Base-by-base conservation (phyloP, 2,888 invertebrate species). In the Ennomos quercinarius region DNA sequence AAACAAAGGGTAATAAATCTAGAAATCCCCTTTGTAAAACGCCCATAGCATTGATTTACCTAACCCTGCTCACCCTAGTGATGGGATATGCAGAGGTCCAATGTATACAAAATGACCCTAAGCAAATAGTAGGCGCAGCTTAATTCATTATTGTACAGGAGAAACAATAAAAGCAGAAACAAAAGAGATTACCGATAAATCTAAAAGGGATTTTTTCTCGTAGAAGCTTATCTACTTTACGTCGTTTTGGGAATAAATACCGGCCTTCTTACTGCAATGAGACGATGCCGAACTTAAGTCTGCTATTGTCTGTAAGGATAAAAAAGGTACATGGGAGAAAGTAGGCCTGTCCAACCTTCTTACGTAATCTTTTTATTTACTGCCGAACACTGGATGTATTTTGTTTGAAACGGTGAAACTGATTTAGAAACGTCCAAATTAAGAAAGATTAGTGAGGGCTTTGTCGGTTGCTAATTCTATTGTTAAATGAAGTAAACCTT, bases 91-190 rank as follows among this genome's bases (percentile, higher is more conserved):
- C 88, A 88, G 77, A 78, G 74, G 68, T 78, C 74, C 73, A 81
- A 81, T 83, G 79, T 73, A 88, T 89, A 90, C 86, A 88, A 74
- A 86, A 81, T 84, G 85, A 67, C 76, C 86, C 84, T 82, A 83
- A 83, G 77, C 83, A 86, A 87, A 86, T 84, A 86, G 81, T 77
- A 78, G 72, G 76, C 78, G 80, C 77, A 77, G 78, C 80, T 83
- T 85, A 86, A 87, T 87, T 89, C 87, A 86, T 87, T 83, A 86
- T 83, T 79, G 82, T 79, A 77, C 73, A 74, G 78, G 72, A 81
- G 78, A 85, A 86, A 88, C 85, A 89, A 88, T 87, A 86, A 86
- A 87, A 84, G 79, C 81, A 81, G 83, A 83, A 80, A 84, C 81
- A 84, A 84, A 84, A 77, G 78, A 83, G 86, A 87, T 88, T 86